Evolutionary conservation across 2,888 invertebrate genomes (phyloP).

Genomic region (Plebejus anna): DNA sequence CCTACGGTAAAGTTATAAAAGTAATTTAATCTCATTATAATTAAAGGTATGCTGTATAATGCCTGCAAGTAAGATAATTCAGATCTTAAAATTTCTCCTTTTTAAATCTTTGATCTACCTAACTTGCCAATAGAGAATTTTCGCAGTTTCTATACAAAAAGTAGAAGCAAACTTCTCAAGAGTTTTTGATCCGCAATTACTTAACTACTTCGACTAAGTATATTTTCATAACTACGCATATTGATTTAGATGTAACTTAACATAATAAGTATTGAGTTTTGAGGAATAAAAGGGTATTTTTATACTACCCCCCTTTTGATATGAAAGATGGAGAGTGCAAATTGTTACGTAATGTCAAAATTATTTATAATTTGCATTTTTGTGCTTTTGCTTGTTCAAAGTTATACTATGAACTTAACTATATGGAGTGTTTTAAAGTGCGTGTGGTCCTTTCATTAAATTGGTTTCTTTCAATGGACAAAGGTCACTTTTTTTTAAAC

Average conservation of each 20-base stretch:
- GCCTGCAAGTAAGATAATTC: conserved; percentile 29
- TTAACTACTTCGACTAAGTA: neutral
- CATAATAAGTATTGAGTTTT: neutral
- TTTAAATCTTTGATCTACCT: conserved; percentile 18
- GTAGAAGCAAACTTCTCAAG: conserved; percentile 13
- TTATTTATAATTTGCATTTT: conserved; percentile 24
- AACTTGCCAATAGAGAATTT: conserved; percentile 1
- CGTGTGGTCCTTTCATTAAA: neutral
- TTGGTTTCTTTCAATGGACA: neutral
- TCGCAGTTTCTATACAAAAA: neutral
- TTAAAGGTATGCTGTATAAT: conserved; percentile 35
- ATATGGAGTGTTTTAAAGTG: conserved; percentile 6
- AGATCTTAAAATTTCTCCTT: conserved; percentile 17
- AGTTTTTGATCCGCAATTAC: neutral
- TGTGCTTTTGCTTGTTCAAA: conserved; percentile 25
- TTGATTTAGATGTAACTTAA: neutral
- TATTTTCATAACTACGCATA: neutral
- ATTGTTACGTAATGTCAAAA: conserved; percentile 22
- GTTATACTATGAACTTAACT: neutral
- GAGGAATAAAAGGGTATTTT: neutral
- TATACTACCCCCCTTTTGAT: conserved; percentile 10
- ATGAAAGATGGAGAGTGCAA: conserved; percentile 24
- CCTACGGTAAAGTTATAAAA: conserved; percentile 27
- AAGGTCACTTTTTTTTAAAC: neutral
- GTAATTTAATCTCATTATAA: conserved; percentile 35